Base-by-base conservation (phyloP, 1,140 invertebrate genomes). In the Cydia fagiglandana region DNA sequence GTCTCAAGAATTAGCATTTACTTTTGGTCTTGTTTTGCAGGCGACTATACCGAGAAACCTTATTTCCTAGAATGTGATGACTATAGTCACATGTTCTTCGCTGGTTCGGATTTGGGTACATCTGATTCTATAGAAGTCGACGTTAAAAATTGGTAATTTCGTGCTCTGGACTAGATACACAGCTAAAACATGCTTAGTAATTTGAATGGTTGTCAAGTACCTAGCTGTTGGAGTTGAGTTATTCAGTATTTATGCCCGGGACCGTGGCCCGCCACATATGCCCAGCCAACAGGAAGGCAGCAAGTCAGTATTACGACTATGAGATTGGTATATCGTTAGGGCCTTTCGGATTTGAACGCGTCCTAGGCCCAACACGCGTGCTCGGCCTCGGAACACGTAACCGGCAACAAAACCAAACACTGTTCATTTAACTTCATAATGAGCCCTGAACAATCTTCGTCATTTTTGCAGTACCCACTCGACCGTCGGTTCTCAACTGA, bases 391-490 rank as follows among this genome's bases (percentile, higher is more conserved):
- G 64, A 64, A 79, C 77, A 82, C 77, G 70, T 77, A 80, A 79
- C 78, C 75, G 17, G 56, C 75, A 80, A 79, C 82, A 80, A 84
- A 84, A 85, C 81, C 78, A 70, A 77, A 75, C 80, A 77, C 82
- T 82, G 84, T 86, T 86, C 82, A 85, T 85, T 88, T 86, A 83
- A 86, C 78, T 83, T 84, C 81, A 84, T 88, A 89, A 88, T 91
- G 84, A 88, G 85, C 86, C 87, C 86, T 91, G 86, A 90, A 87
- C 85, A 88, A 89, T 86, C 82, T 79, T 86, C 80, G 79, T 82
- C 82, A 84, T 88, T 87, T 87, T 83, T 85, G 79, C 83, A 83
- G 81, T 87, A 83, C 78, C 78, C 82, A 83, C 83, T 83, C 83
- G 80, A 81, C 76, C 79, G 81, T 77, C 68, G 81, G 77, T 70